Evolutionary conservation across 1,140 invertebrate genomes (phyloP).

Genomic region (Drosophila kikkawai): DNA sequence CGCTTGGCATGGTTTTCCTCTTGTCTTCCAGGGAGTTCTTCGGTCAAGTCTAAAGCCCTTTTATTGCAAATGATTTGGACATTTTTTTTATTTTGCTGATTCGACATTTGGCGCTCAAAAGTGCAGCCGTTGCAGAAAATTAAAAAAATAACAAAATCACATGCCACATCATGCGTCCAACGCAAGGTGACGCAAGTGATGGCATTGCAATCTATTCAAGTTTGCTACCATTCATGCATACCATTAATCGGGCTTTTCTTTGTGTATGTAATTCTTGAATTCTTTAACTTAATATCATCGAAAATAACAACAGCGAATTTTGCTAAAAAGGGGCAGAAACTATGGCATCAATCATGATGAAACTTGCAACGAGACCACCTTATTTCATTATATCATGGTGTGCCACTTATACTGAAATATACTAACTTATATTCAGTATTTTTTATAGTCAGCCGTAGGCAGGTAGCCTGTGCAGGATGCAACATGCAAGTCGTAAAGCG

Average conservation of each 20-base stretch:
- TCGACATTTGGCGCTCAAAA: constrained; percentile 41
- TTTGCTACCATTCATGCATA: background rate
- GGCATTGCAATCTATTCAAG: background rate
- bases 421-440: no score
- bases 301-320: no score
- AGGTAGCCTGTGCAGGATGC: background rate
- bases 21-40: constrained; percentile 1
- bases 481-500: background rate
- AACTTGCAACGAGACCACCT: background rate
- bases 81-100: constrained; percentile 21
- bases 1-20: constrained; percentile 26
- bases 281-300: no score
- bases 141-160: background rate
- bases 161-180: background rate
- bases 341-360: no score
- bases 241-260: background rate
- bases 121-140: constrained; percentile 3
- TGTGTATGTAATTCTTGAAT: no score
- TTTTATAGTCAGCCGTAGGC: background rate
- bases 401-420: background rate
- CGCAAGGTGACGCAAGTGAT: background rate
- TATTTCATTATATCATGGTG: background rate
- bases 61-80: constrained; percentile 10
- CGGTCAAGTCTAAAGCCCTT: constrained; percentile 19
- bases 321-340: no score